Base-by-base conservation (phyloP, 1,140 invertebrate genomes). In the Drosophila neocordata region DNA sequence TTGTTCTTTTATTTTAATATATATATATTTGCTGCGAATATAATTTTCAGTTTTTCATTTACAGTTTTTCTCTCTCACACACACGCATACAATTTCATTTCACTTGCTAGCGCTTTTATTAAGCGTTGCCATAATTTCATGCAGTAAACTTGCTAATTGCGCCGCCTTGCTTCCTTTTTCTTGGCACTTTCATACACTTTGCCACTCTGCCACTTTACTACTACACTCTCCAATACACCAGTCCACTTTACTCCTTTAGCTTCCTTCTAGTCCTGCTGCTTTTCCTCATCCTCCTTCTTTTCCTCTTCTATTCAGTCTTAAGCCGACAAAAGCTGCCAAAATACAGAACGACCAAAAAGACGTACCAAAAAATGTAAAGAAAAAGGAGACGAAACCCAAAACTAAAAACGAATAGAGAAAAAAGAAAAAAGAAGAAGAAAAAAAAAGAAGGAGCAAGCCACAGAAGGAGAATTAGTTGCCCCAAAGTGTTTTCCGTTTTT, bases 81-180 rank as follows among this genome's bases (percentile, higher is more conserved):
- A 31, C 27, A 1, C 27, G 7, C 27, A 31, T 7, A 31, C 22
- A 22, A 44, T 24, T 56, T 9, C 20, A 24, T 41, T 38, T 15
- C 24, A 13, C 52, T 27, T 27, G 61, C 65, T 24, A 56, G 56
- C 78, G 78, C 78, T 83, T 84, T 75, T 81, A 81, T 85, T 78
- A 88, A 88, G 84, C 83, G 72, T 77, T 88, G 41, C 83, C 83
- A 88, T 88, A 88, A 88, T 88, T 88, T 77, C 72, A 88, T 88
- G 83, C 83, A 88, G 85, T 88, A 88, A 88, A 88, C 83, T 88
- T 83, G 76, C 83, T 88, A 88, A 88, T 88, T 88, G 83, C 83
- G 66, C 44, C 67, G 79, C 79, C 69, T 74, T 64, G 83, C 78
- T 72, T 85, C 79, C 81, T 77, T 75, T 87, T 85, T 68, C 53